phyloP scores from a whole-genome alignment of 1,140 invertebrate species.

The Oncopodura yosiiana region DNA sequence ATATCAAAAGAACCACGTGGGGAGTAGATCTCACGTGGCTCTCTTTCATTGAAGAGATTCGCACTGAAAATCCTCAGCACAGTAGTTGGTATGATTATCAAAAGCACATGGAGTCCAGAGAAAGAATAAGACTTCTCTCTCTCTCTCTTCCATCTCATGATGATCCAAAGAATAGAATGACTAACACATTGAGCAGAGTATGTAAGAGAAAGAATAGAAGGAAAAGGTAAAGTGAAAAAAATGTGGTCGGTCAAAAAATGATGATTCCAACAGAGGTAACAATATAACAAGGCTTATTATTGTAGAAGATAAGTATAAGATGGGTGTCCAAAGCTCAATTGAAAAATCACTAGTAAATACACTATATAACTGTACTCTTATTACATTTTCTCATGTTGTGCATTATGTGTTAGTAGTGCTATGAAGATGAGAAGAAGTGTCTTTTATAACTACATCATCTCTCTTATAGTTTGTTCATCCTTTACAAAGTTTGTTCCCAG shows the following conservation, averaged over 20 bases:
- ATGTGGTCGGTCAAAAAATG: constrained; percentile 12
- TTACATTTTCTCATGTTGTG: neutral
- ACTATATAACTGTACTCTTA: too few species aligned
- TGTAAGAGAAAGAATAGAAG: neutral
- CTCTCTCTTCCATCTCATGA: neutral
- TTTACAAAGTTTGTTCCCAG: too few species aligned
- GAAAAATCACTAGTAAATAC: too few species aligned
- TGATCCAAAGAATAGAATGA: neutral
- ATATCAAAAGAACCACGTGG: constrained; percentile 35
- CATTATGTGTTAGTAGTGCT: too few species aligned
- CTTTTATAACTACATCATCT: too few species aligned
- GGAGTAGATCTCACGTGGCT: constrained; percentile 31
- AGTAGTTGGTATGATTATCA: constrained; percentile 35
- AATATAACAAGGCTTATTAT: too few species aligned
- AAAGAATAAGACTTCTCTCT: too few species aligned
- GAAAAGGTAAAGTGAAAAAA: constrained; percentile 10
- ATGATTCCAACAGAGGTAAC: neutral
- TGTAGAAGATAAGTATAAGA: too few species aligned
- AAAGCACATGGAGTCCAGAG: constrained; percentile 11
- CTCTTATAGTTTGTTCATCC: too few species aligned
- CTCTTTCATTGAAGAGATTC: constrained; percentile 29
- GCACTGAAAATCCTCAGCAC: constrained; percentile 36
- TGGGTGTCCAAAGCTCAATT: constrained; percentile 5
- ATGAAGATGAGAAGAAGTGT: too few species aligned
- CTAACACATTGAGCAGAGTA: neutral